Percentiles rank a stretch among this genome's conserved stretches.
These are phyloP conservation scores for Temnothorax longispinosus DNA, from an alignment of 1,140 invertebrate species.

Conservation along the genomic window DNA sequence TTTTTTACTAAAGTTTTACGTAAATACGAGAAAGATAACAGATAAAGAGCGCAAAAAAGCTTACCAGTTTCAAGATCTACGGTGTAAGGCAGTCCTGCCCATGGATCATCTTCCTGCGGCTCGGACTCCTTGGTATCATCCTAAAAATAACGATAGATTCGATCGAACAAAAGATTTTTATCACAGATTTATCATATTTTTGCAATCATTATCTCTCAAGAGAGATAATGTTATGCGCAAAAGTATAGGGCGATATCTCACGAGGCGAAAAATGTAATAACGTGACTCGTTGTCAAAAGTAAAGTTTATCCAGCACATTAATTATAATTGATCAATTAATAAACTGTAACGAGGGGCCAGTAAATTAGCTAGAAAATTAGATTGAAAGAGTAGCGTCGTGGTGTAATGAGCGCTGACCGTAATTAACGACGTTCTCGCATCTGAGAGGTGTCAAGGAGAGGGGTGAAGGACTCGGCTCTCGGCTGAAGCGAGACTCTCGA, in stretches of 20 bases:
- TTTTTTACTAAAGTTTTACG: neutral
- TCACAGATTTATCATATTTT: neutral
- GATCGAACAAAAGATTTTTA: neutral
- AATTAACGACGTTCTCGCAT: constrained; percentile 56
- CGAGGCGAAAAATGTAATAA: neutral
- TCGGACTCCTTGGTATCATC: constrained; percentile 78
- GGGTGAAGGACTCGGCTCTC: constrained; percentile 4
- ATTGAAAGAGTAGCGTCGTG: constrained; percentile 42
- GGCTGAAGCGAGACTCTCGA: constrained; percentile 7
- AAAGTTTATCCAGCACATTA: constrained; percentile 12
- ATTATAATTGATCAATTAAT: constrained; percentile 53
- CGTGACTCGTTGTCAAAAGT: neutral
- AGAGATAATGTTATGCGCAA: neutral
- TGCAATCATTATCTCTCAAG: neutral
- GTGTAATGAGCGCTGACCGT: constrained; percentile 53
- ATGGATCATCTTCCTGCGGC: constrained; percentile 87
- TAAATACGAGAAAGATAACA: neutral
- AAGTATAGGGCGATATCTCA: neutral
- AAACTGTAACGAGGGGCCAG: constrained; percentile 11
- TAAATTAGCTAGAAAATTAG: constrained; percentile 64
- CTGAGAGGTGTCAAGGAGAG: constrained; percentile 29
- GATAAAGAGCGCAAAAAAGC: constrained; percentile 70
- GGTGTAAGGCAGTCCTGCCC: constrained; percentile 92
- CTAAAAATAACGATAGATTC: constrained; percentile 71
- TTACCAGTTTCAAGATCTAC: constrained; percentile 96